Evolutionary conservation across 35 echinoderm and acorn worm species (phyloP).

Genomic region (Apostichopus californicus): DNA sequence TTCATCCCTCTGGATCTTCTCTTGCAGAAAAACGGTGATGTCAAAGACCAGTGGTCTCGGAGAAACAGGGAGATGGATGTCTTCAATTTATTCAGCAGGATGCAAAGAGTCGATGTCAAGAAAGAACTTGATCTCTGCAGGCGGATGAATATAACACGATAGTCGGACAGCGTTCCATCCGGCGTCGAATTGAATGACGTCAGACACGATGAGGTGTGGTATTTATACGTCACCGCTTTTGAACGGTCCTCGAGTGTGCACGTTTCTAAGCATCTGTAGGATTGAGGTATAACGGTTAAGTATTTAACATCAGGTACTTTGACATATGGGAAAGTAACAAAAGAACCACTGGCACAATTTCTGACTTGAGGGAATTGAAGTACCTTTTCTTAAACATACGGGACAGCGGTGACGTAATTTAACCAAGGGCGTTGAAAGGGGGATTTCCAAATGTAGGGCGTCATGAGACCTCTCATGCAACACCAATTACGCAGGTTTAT

Average conservation of each 20-base stretch:
- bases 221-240: not conserved
- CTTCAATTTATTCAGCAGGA: not conserved
- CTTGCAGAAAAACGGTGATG: not conserved
- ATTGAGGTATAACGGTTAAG: not conserved
- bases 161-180: not conserved
- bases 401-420: too few relatives aligned
- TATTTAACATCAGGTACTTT: not conserved
- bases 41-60: not conserved
- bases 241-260: not conserved
- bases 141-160: not conserved
- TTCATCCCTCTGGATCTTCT: not conserved
- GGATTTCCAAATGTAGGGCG: too few relatives aligned
- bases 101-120: not conserved
- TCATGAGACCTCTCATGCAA: too few relatives aligned
- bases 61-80: not conserved
- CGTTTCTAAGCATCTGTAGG: conserved; percentile 28
- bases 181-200: not conserved
- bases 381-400: too few relatives aligned
- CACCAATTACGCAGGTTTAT: not conserved
- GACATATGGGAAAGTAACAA: not conserved
- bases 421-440: too few relatives aligned
- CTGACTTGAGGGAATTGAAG: too few relatives aligned
- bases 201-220: not conserved
- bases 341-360: not conserved
- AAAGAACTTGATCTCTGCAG: not conserved